Percentiles rank a stretch among this genome's conserved stretches.
Conservation (phyloP, 2,888 invertebrate species). For the Drosophila silvestris region DNA sequence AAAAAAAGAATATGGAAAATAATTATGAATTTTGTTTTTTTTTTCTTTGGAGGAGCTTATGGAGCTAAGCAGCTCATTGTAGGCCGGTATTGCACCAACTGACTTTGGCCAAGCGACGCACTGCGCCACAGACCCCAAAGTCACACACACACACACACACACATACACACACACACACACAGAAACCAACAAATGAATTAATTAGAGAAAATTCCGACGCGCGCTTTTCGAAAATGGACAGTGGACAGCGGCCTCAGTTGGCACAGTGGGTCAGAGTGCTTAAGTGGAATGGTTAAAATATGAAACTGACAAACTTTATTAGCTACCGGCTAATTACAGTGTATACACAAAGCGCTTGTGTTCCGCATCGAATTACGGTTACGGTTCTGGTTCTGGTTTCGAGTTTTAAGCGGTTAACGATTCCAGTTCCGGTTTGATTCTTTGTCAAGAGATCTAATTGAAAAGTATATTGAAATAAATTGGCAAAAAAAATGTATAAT, state of each 20-base stretch:
- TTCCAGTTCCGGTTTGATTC: too few species aligned
- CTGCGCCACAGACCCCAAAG: conserved; percentile 39
- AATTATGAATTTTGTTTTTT: neutral
- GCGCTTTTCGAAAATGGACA: conserved; percentile 50
- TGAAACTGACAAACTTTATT: neutral
- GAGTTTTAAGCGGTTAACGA: too few species aligned
- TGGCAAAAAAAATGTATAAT: too few species aligned
- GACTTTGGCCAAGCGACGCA: conserved; percentile 46
- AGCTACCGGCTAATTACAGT: neutral
- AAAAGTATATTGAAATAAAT: too few species aligned
- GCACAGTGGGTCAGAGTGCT: conserved; percentile 36
- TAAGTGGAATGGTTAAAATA: neutral
- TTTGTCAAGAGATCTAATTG: too few species aligned
- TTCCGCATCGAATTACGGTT: too few species aligned
- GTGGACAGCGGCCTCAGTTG: neutral
- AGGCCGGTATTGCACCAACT: conserved; percentile 75
- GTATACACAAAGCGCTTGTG: neutral
- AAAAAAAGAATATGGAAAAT: conserved; percentile 22
- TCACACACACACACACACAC: conserved; percentile 38
- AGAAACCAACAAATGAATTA: conserved; percentile 59
- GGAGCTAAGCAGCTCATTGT: conserved; percentile 65
- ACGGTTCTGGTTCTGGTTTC: too few species aligned
- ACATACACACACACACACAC: conserved; percentile 34
- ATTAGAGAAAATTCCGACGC: conserved; percentile 75
- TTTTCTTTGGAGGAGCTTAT: conserved; percentile 10